Base-by-base conservation (phyloP, 2,888 invertebrate species). In the Cryptus viduatorius region DNA sequence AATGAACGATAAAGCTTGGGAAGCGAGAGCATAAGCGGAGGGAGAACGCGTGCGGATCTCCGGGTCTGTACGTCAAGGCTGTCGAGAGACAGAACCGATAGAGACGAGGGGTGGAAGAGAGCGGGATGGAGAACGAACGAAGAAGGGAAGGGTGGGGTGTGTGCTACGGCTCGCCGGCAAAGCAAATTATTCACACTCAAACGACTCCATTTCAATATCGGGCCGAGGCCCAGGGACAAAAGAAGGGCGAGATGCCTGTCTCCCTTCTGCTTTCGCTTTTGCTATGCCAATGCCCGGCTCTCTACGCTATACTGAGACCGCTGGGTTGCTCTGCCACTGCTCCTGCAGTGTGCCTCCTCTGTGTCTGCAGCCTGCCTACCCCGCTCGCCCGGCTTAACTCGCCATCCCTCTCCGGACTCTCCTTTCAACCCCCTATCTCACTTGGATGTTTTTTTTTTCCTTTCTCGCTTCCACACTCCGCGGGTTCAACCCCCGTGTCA, bases 151-250 rank as follows among this genome's bases (percentile, higher is more conserved):
- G 56, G 8, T 56, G 77, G 79, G 83, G 12, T 48, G 48, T 31
- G 61, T 88, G 89, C 89, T 87, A 89, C 78, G 88, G 89, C 89
- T 89, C 89, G 92, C 92, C 92, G 93, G 94, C 94, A 95, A 95
- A 95, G 95, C 95, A 95, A 95, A 95, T 96, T 96, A 96, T 94
- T 96, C 94, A 95, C 96, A 95, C 95, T 95, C 95, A 95, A 96
- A 96, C 95, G 96, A 95, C 95, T 95, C 95, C 95, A 95, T 96
- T 96, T 95, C 95, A 95, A 95, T 95, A 95, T 95, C 95, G 94
- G 95, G 90, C 92, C 92, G 90, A 90, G 90, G 90, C 89, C 92
- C 90, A 93, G 93, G 93, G 94, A 95, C 95, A 95, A 95, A 95
- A 95, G 95, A 95, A 95, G 94, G 95, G 94, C 94, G 94, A 94